Conservation (phyloP, 2,888 invertebrate genomes). For the Bursaphelenchus okinawaensis region DNA sequence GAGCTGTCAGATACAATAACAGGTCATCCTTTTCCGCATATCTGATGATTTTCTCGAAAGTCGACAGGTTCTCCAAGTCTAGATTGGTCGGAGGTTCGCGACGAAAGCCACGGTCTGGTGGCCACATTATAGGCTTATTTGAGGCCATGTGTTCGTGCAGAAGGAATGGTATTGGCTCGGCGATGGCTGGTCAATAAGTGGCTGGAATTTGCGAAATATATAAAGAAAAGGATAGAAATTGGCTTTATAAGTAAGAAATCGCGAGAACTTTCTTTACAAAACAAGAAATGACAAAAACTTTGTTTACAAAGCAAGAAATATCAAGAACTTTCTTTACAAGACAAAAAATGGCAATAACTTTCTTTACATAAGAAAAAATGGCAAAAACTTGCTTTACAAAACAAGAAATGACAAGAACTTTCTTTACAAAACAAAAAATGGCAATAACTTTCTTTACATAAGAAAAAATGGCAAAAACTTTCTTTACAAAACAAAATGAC, state of each 20-base stretch:
- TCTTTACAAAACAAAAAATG: too few relatives aligned
- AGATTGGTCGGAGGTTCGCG: conserved; percentile 7
- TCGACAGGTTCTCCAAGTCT: neutral
- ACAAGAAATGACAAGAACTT: too few relatives aligned
- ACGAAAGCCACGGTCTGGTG: conserved; percentile 7
- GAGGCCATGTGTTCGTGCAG: neutral
- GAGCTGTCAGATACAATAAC: conserved; percentile 49
- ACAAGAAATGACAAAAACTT: neutral
- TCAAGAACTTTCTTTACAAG: too few relatives aligned
- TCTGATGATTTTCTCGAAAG: conserved; percentile 21
- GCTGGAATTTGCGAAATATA: neutral
- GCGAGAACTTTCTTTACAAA: neutral
- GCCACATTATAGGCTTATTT: conserved; percentile 1
- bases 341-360: too few relatives aligned
- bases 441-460: too few relatives aligned
- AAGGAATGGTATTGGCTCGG: neutral
- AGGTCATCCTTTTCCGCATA: conserved; percentile 40
- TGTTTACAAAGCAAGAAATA: too few relatives aligned
- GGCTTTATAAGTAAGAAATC: neutral
- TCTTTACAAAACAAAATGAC: too few relatives aligned
- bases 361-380: too few relatives aligned
- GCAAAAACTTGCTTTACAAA: too few relatives aligned
- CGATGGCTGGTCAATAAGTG: neutral
- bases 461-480: too few relatives aligned
- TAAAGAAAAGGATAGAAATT: too few relatives aligned